Evolutionary conservation across 2,113 vertebrate species (phyloP), one percentile per base, ranked within the genome.

Genomic region (Grammomys surdaster): DNA sequence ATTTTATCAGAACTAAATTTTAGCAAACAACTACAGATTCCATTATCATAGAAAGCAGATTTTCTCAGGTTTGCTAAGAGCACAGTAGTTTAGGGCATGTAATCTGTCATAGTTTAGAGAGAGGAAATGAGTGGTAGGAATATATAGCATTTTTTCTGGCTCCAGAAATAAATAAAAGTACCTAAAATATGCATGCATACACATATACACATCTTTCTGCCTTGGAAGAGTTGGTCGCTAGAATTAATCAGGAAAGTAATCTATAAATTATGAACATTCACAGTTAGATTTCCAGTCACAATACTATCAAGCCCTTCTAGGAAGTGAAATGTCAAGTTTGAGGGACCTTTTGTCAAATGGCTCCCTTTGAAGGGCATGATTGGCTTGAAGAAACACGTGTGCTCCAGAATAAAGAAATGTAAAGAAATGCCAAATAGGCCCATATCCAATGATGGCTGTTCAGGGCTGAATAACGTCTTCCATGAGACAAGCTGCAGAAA

Each of bases 1-100:
- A 77, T 96, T 92, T 97, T 89, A 96, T 94, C 94, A 92, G 94
- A 92, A 94, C 87, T 69, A 89, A 97, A 89, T 63, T 94, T 96
- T 89, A 96, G 77, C 65, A 93, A 96, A 95, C 76, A 92, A 88
- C 72, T 89, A 75, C 33, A 75, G 67, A 89, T 95, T 87, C 75
- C 80, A 91, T 96, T 94, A 93, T 96, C 84, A 63, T 90, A 89
- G 91, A 96, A 96, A 86, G 13, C 80, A 78, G 65, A 63, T 70
- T 96, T 97, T 67, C 88, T 82, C 88, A 76, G 80, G 60, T 96
- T 97, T 33, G 54, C 54, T 84, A 81, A 91, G 58, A 94, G 73
- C 58, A 94, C n/a, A 91, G 63, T 89, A 78, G 48, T 84, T 95
- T 96, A 92, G 73, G 43, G 5, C 17, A 67, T 72, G 33, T 93